A percentile compares a stretch with the other conserved stretches of the same genome.
Evolutionary conservation across 2,888 invertebrate species (phyloP).

Genomic region (Trichacis sp.): DNA sequence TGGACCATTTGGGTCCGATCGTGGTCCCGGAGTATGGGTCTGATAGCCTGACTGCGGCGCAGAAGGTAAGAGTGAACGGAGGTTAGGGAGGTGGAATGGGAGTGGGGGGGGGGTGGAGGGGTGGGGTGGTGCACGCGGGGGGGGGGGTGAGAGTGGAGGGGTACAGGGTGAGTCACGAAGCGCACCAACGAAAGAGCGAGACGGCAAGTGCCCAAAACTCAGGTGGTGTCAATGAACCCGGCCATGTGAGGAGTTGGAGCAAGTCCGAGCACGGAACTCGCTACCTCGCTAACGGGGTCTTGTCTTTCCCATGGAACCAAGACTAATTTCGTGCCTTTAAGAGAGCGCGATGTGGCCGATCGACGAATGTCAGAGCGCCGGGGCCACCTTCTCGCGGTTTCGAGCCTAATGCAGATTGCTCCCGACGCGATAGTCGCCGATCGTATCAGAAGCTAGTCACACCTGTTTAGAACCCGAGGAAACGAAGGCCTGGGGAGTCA

Average conservation of each 20-base stretch:
- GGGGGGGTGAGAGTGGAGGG: constrained; percentile 17
- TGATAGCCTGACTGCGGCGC: too few relatives aligned
- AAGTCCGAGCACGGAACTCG: constrained; percentile 27
- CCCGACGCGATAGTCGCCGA: constrained; percentile 25
- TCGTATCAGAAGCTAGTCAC: constrained; percentile 44
- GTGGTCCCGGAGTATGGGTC: too few relatives aligned
- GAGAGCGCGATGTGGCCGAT: too few relatives aligned
- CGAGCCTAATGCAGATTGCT: constrained; percentile 31
- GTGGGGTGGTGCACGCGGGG: not conserved
- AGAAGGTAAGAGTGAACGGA: constrained; percentile 33
- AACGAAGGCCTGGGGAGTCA: too few relatives aligned
- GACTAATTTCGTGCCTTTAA: constrained; percentile 68
- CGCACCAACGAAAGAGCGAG: constrained; percentile 54
- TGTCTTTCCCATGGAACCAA: constrained; percentile 69
- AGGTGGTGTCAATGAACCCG: constrained; percentile 67
- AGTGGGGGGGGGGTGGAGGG: constrained; percentile 22
- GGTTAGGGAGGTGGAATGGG: constrained; percentile 36
- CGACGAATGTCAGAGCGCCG: constrained; percentile 34
- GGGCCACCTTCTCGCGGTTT: constrained; percentile 13
- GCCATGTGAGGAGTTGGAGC: constrained; percentile 63
- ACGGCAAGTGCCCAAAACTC: constrained; percentile 67
- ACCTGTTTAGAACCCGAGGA: constrained; percentile 42
- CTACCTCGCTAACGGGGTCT: constrained; percentile 67
- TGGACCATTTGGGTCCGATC: too few relatives aligned
- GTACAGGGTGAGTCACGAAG: constrained; percentile 29